Evolutionary conservation across 1,140 invertebrate species (phyloP).

Genomic region (Papilio polytes): DNA sequence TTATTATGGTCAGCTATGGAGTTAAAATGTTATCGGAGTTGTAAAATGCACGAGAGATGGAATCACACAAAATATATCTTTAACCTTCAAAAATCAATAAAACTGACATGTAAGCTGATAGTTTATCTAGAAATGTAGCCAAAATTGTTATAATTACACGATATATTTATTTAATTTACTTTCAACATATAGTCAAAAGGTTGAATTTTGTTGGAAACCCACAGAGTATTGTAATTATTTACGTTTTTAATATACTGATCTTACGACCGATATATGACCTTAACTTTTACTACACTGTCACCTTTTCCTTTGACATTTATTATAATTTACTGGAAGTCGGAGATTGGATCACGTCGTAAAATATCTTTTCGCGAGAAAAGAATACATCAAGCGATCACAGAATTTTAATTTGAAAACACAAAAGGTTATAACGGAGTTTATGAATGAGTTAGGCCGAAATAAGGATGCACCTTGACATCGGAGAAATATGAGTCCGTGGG

Average conservation of each 20-base stretch:
- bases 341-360: neutral
- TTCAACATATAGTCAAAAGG: neutral
- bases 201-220: constrained; percentile 32
- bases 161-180: neutral
- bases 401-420: constrained; percentile 17
- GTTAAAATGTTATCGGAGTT: too few species aligned
- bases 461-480: constrained; percentile 39
- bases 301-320: constrained; percentile 65
- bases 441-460: constrained; percentile 24
- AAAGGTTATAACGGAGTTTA: constrained; percentile 19
- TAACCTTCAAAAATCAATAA: too few species aligned
- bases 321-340: constrained; percentile 53
- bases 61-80: too few species aligned
- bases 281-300: constrained; percentile 66
- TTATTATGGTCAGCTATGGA: neutral
- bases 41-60: too few species aligned
- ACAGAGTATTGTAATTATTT: constrained; percentile 52
- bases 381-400: neutral
- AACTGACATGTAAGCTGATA: too few species aligned
- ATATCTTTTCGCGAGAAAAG: constrained; percentile 16
- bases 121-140: neutral
- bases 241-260: constrained; percentile 62
- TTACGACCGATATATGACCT: constrained; percentile 62
- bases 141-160: neutral
- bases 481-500: constrained; percentile 29